Base-by-base conservation (phyloP, 92 coral and sea anemone genomes). In the Scolanthus callimorphus region DNA sequence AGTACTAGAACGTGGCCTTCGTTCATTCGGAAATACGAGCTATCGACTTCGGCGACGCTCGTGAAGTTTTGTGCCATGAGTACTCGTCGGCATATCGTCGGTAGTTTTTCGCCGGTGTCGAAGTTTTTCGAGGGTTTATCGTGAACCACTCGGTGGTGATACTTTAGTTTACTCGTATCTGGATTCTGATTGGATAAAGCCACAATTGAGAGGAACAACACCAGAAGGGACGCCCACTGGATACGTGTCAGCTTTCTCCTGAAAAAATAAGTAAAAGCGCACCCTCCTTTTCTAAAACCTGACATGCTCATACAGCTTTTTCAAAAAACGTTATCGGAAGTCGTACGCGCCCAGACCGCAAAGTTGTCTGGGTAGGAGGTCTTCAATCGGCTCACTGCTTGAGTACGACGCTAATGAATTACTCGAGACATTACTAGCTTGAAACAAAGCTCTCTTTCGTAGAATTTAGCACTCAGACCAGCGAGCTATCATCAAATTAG, bases 171-270 rank as follows among this genome's bases (percentile, higher is more conserved):
- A 6, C 49, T 28, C 11, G 59, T 30, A 45, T 77, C 74, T 10
- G 50, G 54, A 25, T 55, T 49, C 17, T 70, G 71, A 55, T 69
- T 67, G 21, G 89, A 83, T 4, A 83, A 63, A 11, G 80, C 71
- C 21, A 83, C 78, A 28, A 83, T 83, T 54, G 89, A 83, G 15
- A 83, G 50, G 47, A 83, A 77, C 38, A 83, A 39, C n/a, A 83
- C 70, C 39, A 77, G 37, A 6, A 83, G 61, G 3, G 89, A 60
- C 15, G 89, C 89, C 84, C 89, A 83, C 39, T 83, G 89, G 46
- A 71, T 80, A 20, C 60, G 43, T 25, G 74, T 63, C 15, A 83
- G 51, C 44, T 77, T 77, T 54, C 65, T 57, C 57, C 89, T 83
- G 56, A 20, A 26, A 49, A 25, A 15, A 25, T 47, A 49, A 53